Conservation (phyloP, 2,888 invertebrate species). For the Pachydiplax longipennis region DNA sequence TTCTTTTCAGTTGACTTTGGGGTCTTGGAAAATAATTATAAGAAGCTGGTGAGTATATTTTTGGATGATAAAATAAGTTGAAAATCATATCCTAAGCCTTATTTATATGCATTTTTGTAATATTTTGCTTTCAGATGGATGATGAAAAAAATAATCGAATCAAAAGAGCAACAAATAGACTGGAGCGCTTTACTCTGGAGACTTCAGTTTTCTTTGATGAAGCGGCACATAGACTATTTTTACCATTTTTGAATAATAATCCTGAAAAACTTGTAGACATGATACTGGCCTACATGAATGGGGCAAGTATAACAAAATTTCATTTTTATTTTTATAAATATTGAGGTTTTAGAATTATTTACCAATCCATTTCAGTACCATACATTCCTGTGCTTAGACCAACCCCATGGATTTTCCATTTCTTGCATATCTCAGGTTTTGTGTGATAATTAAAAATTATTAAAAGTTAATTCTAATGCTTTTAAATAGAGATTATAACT, state of each 20-base stretch:
- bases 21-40: neutral
- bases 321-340: neutral
- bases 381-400: too few species aligned
- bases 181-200: constrained; percentile 66
- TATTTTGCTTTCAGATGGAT: neutral
- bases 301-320: constrained; percentile 62
- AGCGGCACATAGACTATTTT: constrained; percentile 74
- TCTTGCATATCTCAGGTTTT: too few species aligned
- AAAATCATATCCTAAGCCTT: neutral
- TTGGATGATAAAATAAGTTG: too few species aligned
- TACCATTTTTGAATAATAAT: constrained; percentile 71
- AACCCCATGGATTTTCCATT: too few species aligned
- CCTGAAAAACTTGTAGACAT: constrained; percentile 74
- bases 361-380: too few species aligned
- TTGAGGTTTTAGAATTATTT: too few species aligned
- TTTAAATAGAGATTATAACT: too few species aligned
- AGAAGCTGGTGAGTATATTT: neutral
- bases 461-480: too few species aligned
- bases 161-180: constrained; percentile 17
- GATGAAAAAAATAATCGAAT: neutral
- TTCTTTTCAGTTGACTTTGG: neutral
- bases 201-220: constrained; percentile 78
- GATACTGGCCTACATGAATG: constrained; percentile 80
- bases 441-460: too few species aligned
- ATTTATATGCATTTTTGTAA: neutral